phyloP scores from a whole-genome alignment of 2,113 vertebrate species.

The Clarias gariepinus region DNA sequence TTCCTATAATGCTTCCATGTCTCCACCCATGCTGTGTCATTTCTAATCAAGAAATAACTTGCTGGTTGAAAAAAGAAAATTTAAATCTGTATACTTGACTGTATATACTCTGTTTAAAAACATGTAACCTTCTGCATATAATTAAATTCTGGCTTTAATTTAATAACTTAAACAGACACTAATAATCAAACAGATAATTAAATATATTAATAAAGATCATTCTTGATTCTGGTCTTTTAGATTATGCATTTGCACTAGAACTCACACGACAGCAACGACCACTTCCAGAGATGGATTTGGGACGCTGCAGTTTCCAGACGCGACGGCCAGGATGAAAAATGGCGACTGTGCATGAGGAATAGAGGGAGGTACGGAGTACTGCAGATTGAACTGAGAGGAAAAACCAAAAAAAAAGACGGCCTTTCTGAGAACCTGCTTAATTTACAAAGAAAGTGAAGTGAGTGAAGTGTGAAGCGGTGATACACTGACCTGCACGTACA shows the following conservation, averaged over 20 bases:
- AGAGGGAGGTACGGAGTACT: conserved; percentile 71
- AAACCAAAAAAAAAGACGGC: background rate
- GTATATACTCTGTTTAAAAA: no score
- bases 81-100: no score
- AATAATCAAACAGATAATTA: no score
- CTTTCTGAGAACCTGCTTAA: background rate
- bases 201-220: conserved; percentile 31
- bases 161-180: no score
- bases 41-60: no score
- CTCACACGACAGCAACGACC: conserved; percentile 60
- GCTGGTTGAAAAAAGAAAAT: no score
- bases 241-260: background rate
- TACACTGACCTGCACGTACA: conserved; percentile 55
- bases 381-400: conserved; percentile 64
- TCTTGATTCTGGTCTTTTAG: conserved; percentile 64
- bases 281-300: conserved; percentile 52
- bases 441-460: no score
- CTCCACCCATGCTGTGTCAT: no score
- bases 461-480: background rate
- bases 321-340: conserved; percentile 60
- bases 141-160: background rate
- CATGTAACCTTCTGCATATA: no score
- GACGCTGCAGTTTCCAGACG: conserved; percentile 52
- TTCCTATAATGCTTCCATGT: no score
- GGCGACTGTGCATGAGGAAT: conserved; percentile 57